These are phyloP conservation scores for Drosophila anomalipes DNA, from an alignment of 2,888 invertebrate genomes.

Conservation along the genomic window DNA sequence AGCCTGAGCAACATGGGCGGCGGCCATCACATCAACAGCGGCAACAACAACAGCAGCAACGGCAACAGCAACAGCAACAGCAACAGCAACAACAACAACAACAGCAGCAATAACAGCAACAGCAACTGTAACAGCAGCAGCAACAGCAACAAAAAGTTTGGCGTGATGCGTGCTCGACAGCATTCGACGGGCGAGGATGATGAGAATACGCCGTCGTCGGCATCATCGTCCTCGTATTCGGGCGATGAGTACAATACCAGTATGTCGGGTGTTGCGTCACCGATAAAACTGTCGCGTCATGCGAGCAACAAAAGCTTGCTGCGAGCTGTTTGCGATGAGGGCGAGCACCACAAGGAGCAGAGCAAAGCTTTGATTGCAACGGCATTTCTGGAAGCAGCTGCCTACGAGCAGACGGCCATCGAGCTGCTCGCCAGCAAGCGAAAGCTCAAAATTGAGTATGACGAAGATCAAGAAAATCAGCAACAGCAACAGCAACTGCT, in stretches of 20 bases:
- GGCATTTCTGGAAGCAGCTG: conserved; percentile 67
- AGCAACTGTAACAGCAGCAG: conserved; percentile 52
- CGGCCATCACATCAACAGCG: conserved; percentile 40
- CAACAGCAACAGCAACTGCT: conserved; percentile 44
- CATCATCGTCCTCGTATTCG: conserved; percentile 75
- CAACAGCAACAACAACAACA: conserved; percentile 31
- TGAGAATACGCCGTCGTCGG: conserved; percentile 83
- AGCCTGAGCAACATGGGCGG: conserved; percentile 81
- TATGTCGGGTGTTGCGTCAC: conserved; percentile 63
- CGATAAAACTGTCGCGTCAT: conserved; percentile 71
- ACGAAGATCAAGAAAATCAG: conserved; percentile 82
- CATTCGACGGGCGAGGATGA: conserved; percentile 82
- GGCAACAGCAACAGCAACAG: conserved; percentile 28
- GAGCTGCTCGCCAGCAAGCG: conserved; percentile 75
- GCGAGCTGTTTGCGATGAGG: conserved; percentile 33
- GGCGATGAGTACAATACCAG: conserved; percentile 69
- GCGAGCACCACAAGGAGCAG: conserved; percentile 44
- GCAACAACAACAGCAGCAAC: conserved; percentile 43
- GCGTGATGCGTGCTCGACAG: conserved; percentile 72
- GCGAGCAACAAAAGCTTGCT: conserved; percentile 62
- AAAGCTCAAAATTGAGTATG: conserved; percentile 70
- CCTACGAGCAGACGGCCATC: conserved; percentile 73
- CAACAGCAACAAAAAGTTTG: conserved; percentile 57
- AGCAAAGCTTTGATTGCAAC: conserved; percentile 84
- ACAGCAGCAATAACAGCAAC: conserved; percentile 22